Conservation (phyloP, 2,888 invertebrate species). For the Endomychus coccineus region DNA sequence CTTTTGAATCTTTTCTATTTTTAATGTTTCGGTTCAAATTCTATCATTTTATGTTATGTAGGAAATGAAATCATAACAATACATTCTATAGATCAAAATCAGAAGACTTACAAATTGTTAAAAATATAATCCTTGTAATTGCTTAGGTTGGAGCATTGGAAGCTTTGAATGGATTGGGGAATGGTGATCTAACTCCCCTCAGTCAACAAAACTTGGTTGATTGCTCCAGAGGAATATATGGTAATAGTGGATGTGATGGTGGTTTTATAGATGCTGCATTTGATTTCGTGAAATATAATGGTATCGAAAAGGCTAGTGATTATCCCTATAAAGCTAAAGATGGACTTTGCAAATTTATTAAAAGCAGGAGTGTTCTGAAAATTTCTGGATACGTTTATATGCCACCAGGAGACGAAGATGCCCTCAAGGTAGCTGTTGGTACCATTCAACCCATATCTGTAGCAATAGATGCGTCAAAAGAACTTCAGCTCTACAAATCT, state of each 20-base stretch:
- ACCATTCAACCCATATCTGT: slow-evolving; percentile 78
- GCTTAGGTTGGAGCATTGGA: slow-evolving; percentile 71
- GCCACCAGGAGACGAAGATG: slow-evolving; percentile 13
- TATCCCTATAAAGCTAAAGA: slow-evolving; percentile 10
- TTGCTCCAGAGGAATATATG: slow-evolving; percentile 43
- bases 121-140: not conserved
- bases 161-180: slow-evolving; percentile 55
- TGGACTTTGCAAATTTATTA: slow-evolving; percentile 5
- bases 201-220: slow-evolving; percentile 71
- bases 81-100: too few species aligned
- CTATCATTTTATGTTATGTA: too few species aligned
- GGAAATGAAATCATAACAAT: too few species aligned
- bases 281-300: slow-evolving; percentile 6
- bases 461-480: slow-evolving; percentile 41
- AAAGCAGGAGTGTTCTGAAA: not conserved
- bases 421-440: slow-evolving; percentile 31
- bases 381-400: slow-evolving; percentile 8
- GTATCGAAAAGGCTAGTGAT: slow-evolving; percentile 5
- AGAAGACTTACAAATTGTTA: too few species aligned
- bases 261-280: slow-evolving; percentile 8
- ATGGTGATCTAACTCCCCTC: slow-evolving; percentile 51
- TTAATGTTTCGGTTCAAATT: too few species aligned
- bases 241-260: slow-evolving; percentile 10
- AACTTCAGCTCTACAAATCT: slow-evolving; percentile 5
- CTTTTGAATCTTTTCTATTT: too few species aligned